These are phyloP conservation scores for Dryomyza anilis DNA, from an alignment of 2,888 invertebrate species.

Conservation along the genomic window DNA sequence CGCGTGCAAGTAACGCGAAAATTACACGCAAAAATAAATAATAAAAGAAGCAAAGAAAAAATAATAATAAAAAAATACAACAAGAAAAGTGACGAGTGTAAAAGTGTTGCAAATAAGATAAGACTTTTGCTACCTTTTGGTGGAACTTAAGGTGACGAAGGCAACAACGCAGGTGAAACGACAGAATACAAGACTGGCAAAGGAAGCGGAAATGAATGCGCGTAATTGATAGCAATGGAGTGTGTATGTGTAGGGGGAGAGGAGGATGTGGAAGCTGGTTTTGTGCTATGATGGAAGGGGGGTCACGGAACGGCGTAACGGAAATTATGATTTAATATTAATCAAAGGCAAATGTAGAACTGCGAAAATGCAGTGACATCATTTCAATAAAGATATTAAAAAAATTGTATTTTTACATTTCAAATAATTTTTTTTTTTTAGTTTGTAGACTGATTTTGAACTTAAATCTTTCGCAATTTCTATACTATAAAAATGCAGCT, in stretches of 20 bases:
- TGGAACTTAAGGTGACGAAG: neutral
- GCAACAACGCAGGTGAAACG: neutral
- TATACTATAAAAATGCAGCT: too few relatives aligned
- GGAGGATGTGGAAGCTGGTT: neutral
- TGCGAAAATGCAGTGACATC: too few relatives aligned
- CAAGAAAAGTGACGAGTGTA: neutral
- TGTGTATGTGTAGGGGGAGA: neutral
- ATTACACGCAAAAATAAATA: neutral
- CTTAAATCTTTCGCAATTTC: too few relatives aligned
- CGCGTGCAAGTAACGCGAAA: constrained; percentile 1
- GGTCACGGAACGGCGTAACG: too few relatives aligned
- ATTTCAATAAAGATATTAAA: too few relatives aligned
- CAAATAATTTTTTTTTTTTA: too few relatives aligned
- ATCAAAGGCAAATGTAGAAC: too few relatives aligned
- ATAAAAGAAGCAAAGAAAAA: neutral
- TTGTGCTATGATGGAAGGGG: too few relatives aligned
- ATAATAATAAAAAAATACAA: neutral
- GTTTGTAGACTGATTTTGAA: too few relatives aligned
- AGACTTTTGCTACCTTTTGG: neutral
- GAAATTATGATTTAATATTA: constrained; percentile 12
- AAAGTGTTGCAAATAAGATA: neutral
- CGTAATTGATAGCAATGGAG: constrained; percentile 20
- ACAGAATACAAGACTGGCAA: neutral
- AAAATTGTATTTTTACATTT: too few relatives aligned
- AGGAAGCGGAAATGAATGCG: constrained; percentile 10